Evolutionary conservation across 2,797 vertebrate genomes (phyloP), one percentile per base, ranked within the genome.

Genomic region (Paedocypris micromegethes): DNA sequence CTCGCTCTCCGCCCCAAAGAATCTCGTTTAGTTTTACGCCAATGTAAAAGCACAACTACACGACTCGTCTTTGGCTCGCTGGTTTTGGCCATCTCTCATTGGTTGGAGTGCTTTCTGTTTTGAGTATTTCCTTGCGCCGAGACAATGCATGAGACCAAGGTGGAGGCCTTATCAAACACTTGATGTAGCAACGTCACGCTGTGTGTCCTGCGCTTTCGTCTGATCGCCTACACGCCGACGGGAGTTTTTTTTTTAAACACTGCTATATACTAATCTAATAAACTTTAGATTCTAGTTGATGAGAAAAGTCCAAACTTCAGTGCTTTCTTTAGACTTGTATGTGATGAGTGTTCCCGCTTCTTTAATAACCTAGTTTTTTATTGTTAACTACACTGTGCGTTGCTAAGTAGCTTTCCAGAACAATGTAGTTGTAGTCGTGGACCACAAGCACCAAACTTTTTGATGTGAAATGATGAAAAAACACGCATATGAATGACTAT

Each of bases 121-220:
- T 69, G 74, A 73, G 44, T 49, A 85, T 81, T 50, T 79, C 79
- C 83, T 73, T 86, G 88, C 86, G 86, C 85, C 84, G 80, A 88
- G 87, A 90, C 87, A 89, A 90, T 89, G 84, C 84, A 87, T 84
- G 83, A 87, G 80, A 83, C 87, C 85, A 79, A 82, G 85, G 87
- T 88, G 62, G 85, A 89, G 87, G 87, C 86, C 86, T 90, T 90
- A 90, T 81, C 73, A 68, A 77, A 78, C 70, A 81, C 81, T 70
- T 63, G 76, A 72, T 76, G 75, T 81, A 80, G 79, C 79, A 61
- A 78, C 73, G 51, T 72, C 45, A 40, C 56, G 54, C 66, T 63
- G 40, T 70, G 46, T 50, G 55, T 47, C 37, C 43, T 39, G 65
- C 40, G 58, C 42, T 53, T 59, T 40, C 41, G 74, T 69, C 62